Conservation (phyloP, 2,113 vertebrate species). For the Notothenia rossii region DNA sequence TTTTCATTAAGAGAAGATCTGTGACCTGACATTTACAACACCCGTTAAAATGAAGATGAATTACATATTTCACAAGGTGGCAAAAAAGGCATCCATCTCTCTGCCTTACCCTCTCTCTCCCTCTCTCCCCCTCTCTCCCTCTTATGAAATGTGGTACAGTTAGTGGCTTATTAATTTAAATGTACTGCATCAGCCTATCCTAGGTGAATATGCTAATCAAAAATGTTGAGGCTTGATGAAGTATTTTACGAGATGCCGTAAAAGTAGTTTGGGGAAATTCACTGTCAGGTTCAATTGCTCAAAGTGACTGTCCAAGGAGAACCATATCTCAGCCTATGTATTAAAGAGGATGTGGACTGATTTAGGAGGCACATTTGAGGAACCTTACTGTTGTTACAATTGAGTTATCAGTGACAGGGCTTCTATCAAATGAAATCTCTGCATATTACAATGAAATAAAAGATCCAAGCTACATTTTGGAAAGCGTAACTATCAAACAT, state of each 20-base stretch:
- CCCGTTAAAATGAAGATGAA: constrained; percentile 83
- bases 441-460: background rate
- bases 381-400: constrained; percentile 6
- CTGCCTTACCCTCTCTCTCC: constrained; percentile 28
- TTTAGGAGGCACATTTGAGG: constrained; percentile 47
- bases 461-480: background rate
- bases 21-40: constrained; percentile 79
- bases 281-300: constrained; percentile 77
- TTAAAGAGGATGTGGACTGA: constrained; percentile 57
- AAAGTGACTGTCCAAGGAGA: constrained; percentile 67
- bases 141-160: constrained; percentile 71
- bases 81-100: constrained; percentile 77
- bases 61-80: constrained; percentile 80
- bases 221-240: constrained; percentile 77
- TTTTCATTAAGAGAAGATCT: constrained; percentile 82
- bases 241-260: constrained; percentile 73
- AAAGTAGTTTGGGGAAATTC: constrained; percentile 76
- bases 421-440: constrained; percentile 2
- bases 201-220: constrained; percentile 80
- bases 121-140: constrained; percentile 37
- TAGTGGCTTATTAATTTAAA: constrained; percentile 81
- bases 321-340: constrained; percentile 48
- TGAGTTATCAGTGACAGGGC: constrained; percentile 17
- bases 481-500: background rate
- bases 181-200: constrained; percentile 67